A percentile compares a stretch with the other conserved stretches of the same genome.
Evolutionary conservation across 2,113 vertebrate species (phyloP).

Genomic region (Takifugu flavidus): DNA sequence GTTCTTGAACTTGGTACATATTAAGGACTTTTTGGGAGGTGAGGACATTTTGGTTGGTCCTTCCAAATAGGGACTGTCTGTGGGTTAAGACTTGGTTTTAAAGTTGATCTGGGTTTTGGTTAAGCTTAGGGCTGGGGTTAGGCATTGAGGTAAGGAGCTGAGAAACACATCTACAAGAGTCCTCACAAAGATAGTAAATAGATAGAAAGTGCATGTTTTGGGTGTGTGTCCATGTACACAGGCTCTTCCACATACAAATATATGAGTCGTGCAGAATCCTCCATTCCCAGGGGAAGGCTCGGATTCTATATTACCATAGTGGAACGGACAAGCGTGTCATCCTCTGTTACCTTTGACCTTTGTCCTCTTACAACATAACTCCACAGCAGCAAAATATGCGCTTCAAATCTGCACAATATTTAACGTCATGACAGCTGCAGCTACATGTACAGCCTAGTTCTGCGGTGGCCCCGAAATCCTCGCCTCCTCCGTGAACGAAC

Average conservation of each 20-base stretch:
- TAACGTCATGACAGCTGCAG: too few species aligned
- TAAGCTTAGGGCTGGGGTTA: too few species aligned
- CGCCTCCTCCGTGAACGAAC: constrained; percentile 8
- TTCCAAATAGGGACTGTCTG: too few species aligned
- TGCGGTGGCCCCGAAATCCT: too few species aligned
- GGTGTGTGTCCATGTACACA: constrained; percentile 7
- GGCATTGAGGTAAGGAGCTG: too few species aligned
- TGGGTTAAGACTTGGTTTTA: too few species aligned
- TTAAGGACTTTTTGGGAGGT: too few species aligned
- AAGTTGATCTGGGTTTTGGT: too few species aligned
- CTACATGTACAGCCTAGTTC: too few species aligned
- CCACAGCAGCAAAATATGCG: background rate
- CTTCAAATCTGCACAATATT: background rate
- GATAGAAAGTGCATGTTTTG: background rate
- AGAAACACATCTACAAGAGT: too few species aligned
- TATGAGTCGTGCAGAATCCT: constrained; percentile 46
- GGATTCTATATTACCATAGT: constrained; percentile 43
- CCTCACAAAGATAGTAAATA: background rate
- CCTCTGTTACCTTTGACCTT: constrained; percentile 13
- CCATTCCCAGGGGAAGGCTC: constrained; percentile 24
- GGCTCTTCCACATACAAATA: constrained; percentile 21
- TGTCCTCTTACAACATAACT: constrained; percentile 11
- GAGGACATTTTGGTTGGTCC: too few species aligned
- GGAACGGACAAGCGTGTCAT: constrained; percentile 46
- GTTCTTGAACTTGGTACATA: too few species aligned